Base-by-base conservation (phyloP, 2,113 vertebrate genomes). In the Mustela nigripes region DNA sequence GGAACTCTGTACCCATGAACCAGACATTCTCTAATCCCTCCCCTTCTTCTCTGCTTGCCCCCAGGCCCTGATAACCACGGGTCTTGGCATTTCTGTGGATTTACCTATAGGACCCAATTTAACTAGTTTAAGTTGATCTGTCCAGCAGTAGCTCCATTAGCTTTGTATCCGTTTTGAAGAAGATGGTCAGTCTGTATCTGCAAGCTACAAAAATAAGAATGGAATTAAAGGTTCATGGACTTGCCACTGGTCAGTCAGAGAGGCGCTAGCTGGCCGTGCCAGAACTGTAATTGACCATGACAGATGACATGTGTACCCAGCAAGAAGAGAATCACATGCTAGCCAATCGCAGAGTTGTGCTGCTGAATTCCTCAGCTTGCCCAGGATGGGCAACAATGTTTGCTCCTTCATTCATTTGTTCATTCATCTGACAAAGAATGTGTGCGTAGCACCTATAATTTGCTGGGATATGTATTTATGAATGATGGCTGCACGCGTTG, bases 201-300 rank as follows among this genome's bases (percentile, higher is more conserved):
- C 63, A 80, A 76, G 18, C 50, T 94, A 80, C 15, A 56, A 53
- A 96, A 71, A 87, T 69, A 82, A 60, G 92, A 97, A 76, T n/a
- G 74, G 69, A 58, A 94, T 53, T 91, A 84, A 98, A 50, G 56
- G 28, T 94, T 84, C 84, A 91, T 50, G 90, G 69, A 84, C 39
- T 91, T 96, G 87, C 87, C 21, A 63, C 33, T 7, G 63, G 28
- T 71, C 50, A 94, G 22, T 91, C 69, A 87, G 50, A 84, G 48
- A 95, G 48, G 71, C 45, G 21, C 7, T 73, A 45, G 42, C 74
- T 10, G 15, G 24, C 60, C 19, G 6, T 58, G 74, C 63, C 45
- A 88, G 50, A 78, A 93, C 86, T 94, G n/a, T 53, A 91, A 95
- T 28, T 78, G 63, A 78, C 39, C 84, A 26, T 81, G 92, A 82